Base-by-base conservation (phyloP, 2,113 vertebrate species). In the Chionomys nivalis region DNA sequence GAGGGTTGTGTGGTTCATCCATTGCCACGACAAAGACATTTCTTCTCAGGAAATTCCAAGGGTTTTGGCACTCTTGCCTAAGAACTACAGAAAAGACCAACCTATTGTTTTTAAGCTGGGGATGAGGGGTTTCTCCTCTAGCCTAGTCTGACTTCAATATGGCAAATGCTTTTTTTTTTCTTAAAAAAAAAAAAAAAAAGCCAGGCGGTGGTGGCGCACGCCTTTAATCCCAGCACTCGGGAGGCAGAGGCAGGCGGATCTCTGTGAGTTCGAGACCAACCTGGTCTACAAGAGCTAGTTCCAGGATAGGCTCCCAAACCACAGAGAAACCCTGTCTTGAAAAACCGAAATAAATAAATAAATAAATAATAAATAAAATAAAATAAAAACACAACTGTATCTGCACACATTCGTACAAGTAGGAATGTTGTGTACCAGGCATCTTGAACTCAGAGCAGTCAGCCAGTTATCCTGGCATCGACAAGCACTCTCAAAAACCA, bases 31-130 rank as follows among this genome's bases (percentile, higher is more conserved):
- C 23, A 44, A 88, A 89, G 63, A 77, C 39, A 31, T 82, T 49
- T 26, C 21, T 55, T 26, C 24, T 61, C 81, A 65, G 89, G 86
- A 95, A 95, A 87, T 97, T 65, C 87, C 39, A 44, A 68, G 78
- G 87, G 75, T 14, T 79, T 68, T 87, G 66, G 72, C 76, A 68
- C 39, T 28, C 2, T 75, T 47, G 73, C 49, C n/a, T 63, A 66
- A 83, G 77, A 42, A 49, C 63, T 70, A 36, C n/a, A 55, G 44
- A 14, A 76, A 49, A 78, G 52, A 47, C 66, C 36, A 6, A 2
- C 58, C 33, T 73, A 26, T 75, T 89, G 28, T 89, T 73, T 39
- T 39, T 17, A 49, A 52, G 49, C 14, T 72, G 42, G 5, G 16
- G 17, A 47, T 0, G 1, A 47, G 61, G 72, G 66, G 47, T 26